Base-by-base conservation (phyloP, 2,797 vertebrate species). In the Thaleichthys pacificus region DNA sequence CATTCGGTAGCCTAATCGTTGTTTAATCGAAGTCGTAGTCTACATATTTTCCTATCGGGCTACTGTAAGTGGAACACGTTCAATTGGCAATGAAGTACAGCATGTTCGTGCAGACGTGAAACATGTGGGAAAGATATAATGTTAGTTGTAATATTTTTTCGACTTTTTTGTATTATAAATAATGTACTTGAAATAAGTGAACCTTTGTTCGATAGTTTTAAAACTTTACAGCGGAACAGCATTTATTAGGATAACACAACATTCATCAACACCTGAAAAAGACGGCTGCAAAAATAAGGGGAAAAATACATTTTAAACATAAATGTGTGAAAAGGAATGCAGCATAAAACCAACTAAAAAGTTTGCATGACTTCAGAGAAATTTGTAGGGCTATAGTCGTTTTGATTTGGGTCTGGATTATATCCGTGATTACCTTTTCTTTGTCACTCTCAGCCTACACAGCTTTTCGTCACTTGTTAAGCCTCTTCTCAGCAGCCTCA, bases 51-150 rank as follows among this genome's bases (percentile, higher is more conserved):
- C 9, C 3, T 47, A 35, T 35, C 32, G 32, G 32, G 32, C 32
- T 35, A 47, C 42, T 47, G 42, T 14, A 35, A 6, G 32, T 35
- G 32, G 42, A 42, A 14, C 38, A 42, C 2, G 38, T 42, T 42
- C 9, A 42, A 12, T 14, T 47, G 9, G 2, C 7, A 35, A 35
- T 35, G 42, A 47, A 47, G 42, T 38, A 42, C 38, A 66, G 17
- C n/a, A n/a, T n/a, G n/a, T n/a, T n/a, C 64, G 64, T 66, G 64
- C 21, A 66, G 35, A 12, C 11, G 64, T 15, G 11, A 66, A 64
- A 66, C 21, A 42, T 66, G 64, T 61, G 60, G 32, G 32, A 47
- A 11, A 12, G 12, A 47, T 8, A 14, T 47, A 11, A 42, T 42
- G 42, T 47, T 12, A 14, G 2, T 14, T 14, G 42, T 11, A 47